These are phyloP conservation scores for Coleophora flavipennella DNA, from an alignment of 2,888 invertebrate species.

Conservation along the genomic window DNA sequence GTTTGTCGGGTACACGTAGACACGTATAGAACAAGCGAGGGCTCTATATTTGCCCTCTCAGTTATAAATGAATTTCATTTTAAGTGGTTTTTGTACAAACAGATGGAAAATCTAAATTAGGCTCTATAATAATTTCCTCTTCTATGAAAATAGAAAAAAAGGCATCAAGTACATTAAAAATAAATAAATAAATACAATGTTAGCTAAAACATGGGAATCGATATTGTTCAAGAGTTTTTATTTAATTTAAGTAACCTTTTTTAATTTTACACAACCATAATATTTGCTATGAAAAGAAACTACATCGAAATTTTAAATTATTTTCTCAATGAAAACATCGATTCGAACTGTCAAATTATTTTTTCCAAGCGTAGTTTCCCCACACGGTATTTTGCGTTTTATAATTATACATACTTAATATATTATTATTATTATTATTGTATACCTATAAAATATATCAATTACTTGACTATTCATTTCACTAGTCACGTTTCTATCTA, in stretches of 20 bases:
- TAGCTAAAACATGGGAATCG: neutral
- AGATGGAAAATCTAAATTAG: no score
- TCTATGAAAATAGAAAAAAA: no score
- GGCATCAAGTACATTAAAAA: no score
- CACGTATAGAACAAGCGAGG: no score
- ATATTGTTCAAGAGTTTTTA: neutral
- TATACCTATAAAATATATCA: slow-evolving; percentile 4
- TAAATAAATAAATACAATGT: neutral
- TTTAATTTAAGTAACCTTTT: neutral
- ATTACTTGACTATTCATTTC: no score
- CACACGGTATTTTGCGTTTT: slow-evolving; percentile 58
- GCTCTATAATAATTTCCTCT: no score
- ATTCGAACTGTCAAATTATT: slow-evolving; percentile 58
- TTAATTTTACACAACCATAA: slow-evolving; percentile 35
- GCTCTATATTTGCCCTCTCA: no score
- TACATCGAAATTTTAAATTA: slow-evolving; percentile 45
- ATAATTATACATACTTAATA: slow-evolving; percentile 21
- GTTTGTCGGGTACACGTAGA: no score
- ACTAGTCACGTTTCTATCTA: slow-evolving; percentile 11
- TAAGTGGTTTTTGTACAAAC: no score
- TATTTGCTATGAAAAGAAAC: slow-evolving; percentile 58
- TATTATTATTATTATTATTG: neutral
- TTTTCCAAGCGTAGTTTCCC: slow-evolving; percentile 71
- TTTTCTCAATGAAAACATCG: slow-evolving; percentile 45
- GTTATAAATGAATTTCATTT: no score